A percentile compares a stretch with the other conserved stretches of the same genome.
Evolutionary conservation across 2,113 vertebrate species (phyloP).

Genomic region (Oostethus manadensis): DNA sequence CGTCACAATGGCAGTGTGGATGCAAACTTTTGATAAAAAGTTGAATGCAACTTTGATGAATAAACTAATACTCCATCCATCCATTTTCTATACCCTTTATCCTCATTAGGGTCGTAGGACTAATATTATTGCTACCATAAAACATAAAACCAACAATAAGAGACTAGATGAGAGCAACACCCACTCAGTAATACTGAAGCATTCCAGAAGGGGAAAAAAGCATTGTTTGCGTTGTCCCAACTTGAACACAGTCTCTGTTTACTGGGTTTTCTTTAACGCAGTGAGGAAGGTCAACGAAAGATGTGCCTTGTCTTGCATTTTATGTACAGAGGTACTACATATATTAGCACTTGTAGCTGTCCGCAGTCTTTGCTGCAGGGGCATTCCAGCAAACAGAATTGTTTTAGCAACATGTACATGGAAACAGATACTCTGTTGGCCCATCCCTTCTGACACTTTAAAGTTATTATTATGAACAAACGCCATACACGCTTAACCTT

Average conservation of each 20-base stretch:
- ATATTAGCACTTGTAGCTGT: slow-evolving; percentile 30
- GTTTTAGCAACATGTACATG: not conserved
- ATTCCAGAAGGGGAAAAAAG: not conserved
- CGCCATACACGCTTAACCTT: too few species aligned
- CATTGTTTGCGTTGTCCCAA: slow-evolving; percentile 2
- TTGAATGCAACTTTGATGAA: not conserved
- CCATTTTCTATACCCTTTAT: too few species aligned
- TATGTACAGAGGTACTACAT: slow-evolving; percentile 52
- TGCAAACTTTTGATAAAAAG: too few species aligned
- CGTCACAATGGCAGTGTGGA: too few species aligned
- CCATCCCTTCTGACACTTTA: not conserved
- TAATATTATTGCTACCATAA: not conserved
- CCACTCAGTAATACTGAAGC: not conserved
- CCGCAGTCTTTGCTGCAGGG: not conserved
- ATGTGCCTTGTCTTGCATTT: slow-evolving; percentile 40
- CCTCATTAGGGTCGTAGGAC: too few species aligned
- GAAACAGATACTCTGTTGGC: not conserved
- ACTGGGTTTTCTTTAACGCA: not conserved
- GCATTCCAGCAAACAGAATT: not conserved
- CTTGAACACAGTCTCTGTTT: not conserved
- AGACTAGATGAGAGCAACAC: not conserved
- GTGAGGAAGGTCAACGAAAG: slow-evolving; percentile 14
- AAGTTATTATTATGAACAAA: not conserved
- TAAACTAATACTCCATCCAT: too few species aligned
- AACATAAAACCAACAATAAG: not conserved